Conservation (phyloP, 1,140 invertebrate genomes). For the Cydia strobilella region DNA sequence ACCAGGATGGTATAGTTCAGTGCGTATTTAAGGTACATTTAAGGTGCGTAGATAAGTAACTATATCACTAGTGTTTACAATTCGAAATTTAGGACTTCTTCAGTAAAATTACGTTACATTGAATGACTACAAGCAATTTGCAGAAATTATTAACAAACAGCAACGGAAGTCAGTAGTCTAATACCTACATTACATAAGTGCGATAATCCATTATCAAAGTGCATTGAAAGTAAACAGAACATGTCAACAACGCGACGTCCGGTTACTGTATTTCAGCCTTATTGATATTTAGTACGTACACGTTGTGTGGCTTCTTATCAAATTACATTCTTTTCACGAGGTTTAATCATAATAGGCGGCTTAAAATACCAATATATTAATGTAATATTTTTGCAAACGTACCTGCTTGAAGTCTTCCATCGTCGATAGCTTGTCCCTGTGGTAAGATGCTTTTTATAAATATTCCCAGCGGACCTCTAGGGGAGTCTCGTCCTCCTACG, state of each 20-base stretch:
- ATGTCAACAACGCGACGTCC: neutral
- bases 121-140: neutral
- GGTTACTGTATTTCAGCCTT: constrained; percentile 38
- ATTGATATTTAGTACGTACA: constrained; percentile 43
- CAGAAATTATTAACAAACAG: neutral
- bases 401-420: constrained; percentile 88
- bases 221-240: constrained; percentile 25
- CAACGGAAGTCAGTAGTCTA: neutral
- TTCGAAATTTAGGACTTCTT: no score
- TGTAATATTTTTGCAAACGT: constrained; percentile 33
- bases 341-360: constrained; percentile 24
- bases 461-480: constrained; percentile 92
- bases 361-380: constrained; percentile 15
- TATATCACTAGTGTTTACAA: no score
- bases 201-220: constrained; percentile 17
- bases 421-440: constrained; percentile 92
- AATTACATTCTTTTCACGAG: constrained; percentile 50
- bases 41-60: no score
- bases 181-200: no score
- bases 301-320: constrained; percentile 52
- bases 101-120: no score
- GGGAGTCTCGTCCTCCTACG: constrained; percentile 93
- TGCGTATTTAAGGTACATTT: no score
- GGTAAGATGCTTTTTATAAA: constrained; percentile 95
- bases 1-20: no score